phyloP scores from a whole-genome alignment of 2,888 invertebrate species.

The Allophyes oxyacanthae region DNA sequence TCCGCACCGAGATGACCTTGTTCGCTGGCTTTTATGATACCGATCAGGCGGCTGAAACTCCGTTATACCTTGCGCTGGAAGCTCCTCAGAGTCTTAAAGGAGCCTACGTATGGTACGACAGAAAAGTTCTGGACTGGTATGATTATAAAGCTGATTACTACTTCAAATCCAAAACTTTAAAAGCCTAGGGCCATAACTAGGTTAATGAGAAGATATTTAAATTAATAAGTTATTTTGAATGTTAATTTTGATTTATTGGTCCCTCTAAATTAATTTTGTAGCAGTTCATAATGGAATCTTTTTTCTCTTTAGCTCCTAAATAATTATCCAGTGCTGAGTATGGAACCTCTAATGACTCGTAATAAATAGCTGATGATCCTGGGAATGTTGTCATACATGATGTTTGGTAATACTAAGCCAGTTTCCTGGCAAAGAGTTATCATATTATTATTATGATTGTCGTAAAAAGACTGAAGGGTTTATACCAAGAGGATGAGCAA shows the following conservation, averaged over 20 bases:
- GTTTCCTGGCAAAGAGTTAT: too few relatives aligned
- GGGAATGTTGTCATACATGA: too few relatives aligned
- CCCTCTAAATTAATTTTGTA: constrained; percentile 21
- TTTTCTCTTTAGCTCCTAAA: too few relatives aligned
- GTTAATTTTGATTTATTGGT: constrained; percentile 5
- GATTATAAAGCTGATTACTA: constrained; percentile 72
- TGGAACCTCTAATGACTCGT: too few relatives aligned
- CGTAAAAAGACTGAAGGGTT: too few relatives aligned
- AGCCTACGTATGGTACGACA: constrained; percentile 90
- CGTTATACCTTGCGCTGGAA: constrained; percentile 86
- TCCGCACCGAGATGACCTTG: constrained; percentile 93
- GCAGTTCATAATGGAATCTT: constrained; percentile 6
- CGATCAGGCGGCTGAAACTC: constrained; percentile 89
- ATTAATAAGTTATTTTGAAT: background rate
- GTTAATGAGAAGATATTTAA: constrained; percentile 7
- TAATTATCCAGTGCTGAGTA: too few relatives aligned
- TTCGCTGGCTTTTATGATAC: constrained; percentile 88
- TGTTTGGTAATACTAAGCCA: too few relatives aligned
- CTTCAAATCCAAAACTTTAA: constrained; percentile 64
- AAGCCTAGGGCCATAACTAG: background rate
- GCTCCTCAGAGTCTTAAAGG: constrained; percentile 88
- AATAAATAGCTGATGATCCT: too few relatives aligned
- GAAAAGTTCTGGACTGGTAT: constrained; percentile 88
- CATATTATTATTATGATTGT: too few relatives aligned
- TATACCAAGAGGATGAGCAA: too few relatives aligned